These are phyloP conservation scores for Melieria omissa DNA, from an alignment of 2,888 invertebrate genomes.

Conservation along the genomic window DNA sequence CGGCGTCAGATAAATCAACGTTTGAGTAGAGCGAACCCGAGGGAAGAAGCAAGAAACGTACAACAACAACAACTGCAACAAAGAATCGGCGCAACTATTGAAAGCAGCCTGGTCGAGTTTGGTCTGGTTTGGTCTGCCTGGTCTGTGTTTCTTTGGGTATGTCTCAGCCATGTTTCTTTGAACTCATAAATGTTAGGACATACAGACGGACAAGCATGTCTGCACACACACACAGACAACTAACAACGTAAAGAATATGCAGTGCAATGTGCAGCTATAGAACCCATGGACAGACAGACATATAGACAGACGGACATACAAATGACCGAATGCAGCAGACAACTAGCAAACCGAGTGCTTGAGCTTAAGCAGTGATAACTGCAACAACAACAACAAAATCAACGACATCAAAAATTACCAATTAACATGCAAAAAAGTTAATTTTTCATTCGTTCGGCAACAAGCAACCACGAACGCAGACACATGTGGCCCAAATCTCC, in stretches of 20 bases:
- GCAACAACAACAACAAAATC: neutral
- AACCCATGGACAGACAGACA: slow-evolving; percentile 2
- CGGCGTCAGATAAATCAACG: too few species aligned
- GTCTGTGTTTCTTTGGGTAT: too few species aligned
- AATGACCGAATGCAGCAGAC: neutral
- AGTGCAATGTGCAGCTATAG: neutral
- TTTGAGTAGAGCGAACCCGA: too few species aligned
- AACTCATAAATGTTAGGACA: too few species aligned
- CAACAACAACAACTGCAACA: too few species aligned
- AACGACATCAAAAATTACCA: neutral
- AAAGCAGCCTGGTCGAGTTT: too few species aligned
- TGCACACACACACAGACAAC: neutral
- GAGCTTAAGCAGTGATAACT: neutral
- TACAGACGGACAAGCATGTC: too few species aligned
- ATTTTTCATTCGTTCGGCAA: slow-evolving; percentile 22
- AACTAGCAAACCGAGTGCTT: neutral
- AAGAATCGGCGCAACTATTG: too few species aligned
- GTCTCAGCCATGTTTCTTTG: too few species aligned
- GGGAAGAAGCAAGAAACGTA: too few species aligned
- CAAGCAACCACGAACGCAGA: neutral
- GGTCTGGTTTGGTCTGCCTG: too few species aligned
- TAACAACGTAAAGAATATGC: neutral
- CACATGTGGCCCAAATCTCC: neutral
- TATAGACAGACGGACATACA: neutral
- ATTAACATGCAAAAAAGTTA: slow-evolving; percentile 27